Evolutionary conservation across 2,888 invertebrate species (phyloP), one percentile per base, ranked within the genome.

Genomic region (Nipponacmea schrenckii): DNA sequence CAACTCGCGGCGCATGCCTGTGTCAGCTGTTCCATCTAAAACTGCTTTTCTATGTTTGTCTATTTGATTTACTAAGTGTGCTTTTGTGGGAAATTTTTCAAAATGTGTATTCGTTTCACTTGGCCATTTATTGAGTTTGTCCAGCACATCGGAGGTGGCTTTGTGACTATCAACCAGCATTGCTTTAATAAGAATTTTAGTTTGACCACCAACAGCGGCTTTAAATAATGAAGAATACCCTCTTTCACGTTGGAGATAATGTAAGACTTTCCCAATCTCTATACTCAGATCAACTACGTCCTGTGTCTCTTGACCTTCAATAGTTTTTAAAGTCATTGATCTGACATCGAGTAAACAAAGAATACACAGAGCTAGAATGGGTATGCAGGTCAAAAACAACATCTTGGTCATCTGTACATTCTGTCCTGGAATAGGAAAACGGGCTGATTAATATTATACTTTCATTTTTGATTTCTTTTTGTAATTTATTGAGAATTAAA

Each of bases 141-240:
- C 77, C 15, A 85, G 74, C 1, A 80, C 82, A 14, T 79, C 67
- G 72, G 84, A 81, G 0, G 84, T 85, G 46, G 77, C 78, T 26
- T 78, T 79, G 72, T 84, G 85, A 26, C 83, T 77, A 62, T 81
- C 78, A 0, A 81, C 73, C 15, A 84, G 73, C 24, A 80, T 77
- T 8, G 76, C 75, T 67, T 81, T 84, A 0, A 72, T 68, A n/a
- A 74, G 69, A 4, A 70, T 62, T 67, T 70, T 62, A 3, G 85
- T 83, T 48, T 81, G 82, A 64, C 70, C 68, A 50, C 78, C 74
- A 48, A 81, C 80, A 39, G 79, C 79, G 72, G 81, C 83, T 20
- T 83, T 75, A 71, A 85, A 83, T 62, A 86, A 79, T 64, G 85
- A 83, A 20, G 83, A 84, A 71, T 82, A 81, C 64, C 84, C 85